Conservation (phyloP, 2,113 vertebrate genomes). For the Lagopus leucura region DNA sequence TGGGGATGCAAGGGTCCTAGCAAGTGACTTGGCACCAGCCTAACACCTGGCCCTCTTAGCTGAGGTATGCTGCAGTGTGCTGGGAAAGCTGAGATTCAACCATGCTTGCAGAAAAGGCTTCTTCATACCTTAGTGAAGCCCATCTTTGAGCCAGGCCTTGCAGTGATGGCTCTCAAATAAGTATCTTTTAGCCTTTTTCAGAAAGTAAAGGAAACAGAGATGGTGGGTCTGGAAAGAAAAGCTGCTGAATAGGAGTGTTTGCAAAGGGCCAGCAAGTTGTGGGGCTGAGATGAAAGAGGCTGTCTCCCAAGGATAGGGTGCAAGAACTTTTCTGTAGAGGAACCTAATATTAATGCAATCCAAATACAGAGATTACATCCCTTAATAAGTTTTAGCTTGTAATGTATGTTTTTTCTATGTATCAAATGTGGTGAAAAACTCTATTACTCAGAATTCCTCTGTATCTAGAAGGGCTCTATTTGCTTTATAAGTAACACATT, state of each 20-base stretch:
- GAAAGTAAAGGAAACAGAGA: background rate
- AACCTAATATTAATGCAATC: slow-evolving; percentile 26
- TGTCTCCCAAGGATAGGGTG: background rate
- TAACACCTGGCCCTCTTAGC: background rate
- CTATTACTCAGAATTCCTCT: slow-evolving; percentile 3
- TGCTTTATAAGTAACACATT: background rate
- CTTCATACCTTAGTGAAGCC: background rate
- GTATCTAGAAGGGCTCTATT: background rate
- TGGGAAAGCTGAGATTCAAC: rapidly evolving
- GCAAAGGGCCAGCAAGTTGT: background rate
- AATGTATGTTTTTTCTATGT: slow-evolving; percentile 20
- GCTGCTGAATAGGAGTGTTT: background rate
- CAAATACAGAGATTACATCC: slow-evolving; percentile 20
- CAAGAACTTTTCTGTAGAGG: background rate
- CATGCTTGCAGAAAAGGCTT: background rate
- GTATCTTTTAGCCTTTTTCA: background rate
- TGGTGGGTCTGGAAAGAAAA: background rate
- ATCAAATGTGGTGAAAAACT: slow-evolving; percentile 1
- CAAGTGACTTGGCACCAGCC: background rate
- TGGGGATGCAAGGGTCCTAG: background rate
- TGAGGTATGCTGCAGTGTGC: background rate
- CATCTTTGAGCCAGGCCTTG: background rate
- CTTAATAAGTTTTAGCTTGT: background rate
- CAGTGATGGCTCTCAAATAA: background rate
- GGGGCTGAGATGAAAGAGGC: background rate